Percentiles rank a stretch among this genome's conserved stretches.
These are phyloP conservation scores for Diadema setosum DNA, from an alignment of 35 echinoderm and acorn worm species.

Conservation along the genomic window DNA sequence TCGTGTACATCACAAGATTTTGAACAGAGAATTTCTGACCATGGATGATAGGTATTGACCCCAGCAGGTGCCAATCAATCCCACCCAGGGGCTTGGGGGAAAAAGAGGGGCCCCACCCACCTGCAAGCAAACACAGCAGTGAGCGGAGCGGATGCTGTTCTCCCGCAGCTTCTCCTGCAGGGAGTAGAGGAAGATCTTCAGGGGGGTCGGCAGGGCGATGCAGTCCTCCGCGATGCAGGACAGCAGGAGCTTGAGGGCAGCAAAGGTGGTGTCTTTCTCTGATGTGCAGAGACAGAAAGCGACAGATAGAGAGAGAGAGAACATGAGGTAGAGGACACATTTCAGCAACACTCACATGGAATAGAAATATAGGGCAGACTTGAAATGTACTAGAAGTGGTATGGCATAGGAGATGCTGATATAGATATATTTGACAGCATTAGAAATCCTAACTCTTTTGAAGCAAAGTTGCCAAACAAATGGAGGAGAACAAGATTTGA, in stretches of 20 bases:
- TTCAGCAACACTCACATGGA: background rate
- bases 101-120: background rate
- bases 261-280: slow-evolving; percentile 48
- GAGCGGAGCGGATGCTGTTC: slow-evolving; percentile 1
- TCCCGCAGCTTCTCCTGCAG: slow-evolving; percentile 60
- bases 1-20: too few relatives aligned
- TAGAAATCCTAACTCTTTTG: background rate
- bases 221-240: slow-evolving; percentile 39
- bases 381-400: background rate
- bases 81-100: background rate
- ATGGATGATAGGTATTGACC: too few relatives aligned
- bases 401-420: background rate
- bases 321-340: background rate
- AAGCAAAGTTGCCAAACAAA: too few relatives aligned
- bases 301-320: background rate
- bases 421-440: background rate
- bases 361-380: background rate
- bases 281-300: background rate
- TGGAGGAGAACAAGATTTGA: too few relatives aligned
- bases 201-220: slow-evolving; percentile 44
- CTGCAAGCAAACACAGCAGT: slow-evolving; percentile 62
- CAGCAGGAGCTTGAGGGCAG: slow-evolving; percentile 34
- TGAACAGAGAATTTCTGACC: too few relatives aligned
- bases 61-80: too few relatives aligned
- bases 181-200: slow-evolving; percentile 73